Base-by-base conservation (phyloP, 2,113 vertebrate species). In the Carassius auratus region DNA sequence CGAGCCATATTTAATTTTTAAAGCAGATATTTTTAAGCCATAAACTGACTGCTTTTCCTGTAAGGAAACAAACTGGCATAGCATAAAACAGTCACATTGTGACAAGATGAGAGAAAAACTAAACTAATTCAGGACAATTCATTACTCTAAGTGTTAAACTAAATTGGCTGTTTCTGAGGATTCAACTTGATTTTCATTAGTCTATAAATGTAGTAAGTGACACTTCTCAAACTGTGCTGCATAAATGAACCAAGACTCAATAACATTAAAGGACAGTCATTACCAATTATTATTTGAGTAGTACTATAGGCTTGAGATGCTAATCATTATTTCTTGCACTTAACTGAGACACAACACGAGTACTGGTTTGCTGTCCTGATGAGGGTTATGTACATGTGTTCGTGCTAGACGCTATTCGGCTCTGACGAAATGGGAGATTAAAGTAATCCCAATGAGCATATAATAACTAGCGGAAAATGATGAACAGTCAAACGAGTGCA, bases 401-500 rank as follows among this genome's bases (percentile, higher is more conserved):
- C 4, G 5, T 50, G 48, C 62, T 61, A 45, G 73, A 83, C 45
- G 36, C 26, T 45, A 50, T 19, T 45, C 23, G 82, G 75, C 21
- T 83, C 85, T 89, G 87, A 92, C 76, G n/a, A 86, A 78, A 91
- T 87, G 62, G 83, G 87, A 89, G 89, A 80, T 74, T 81, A 84
- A 86, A 84, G 81, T 86, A 88, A 84, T 42, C 87, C 87, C 38
- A 81, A 81, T 71, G 85, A 81, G 85, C 84, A 85, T 88, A 81
- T 88, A 88, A 86, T 84, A 75, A 87, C 86, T 61, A 48, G 26
- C 50, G 73, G 30, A 79, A 69, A 85, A 89, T 81, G 84, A 89
- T 86, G 86, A 87, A 87, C 82, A 85, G 87, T 80, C 87, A 92
- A 93, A 92, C 89, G 90, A 92, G 86, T 85, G 87, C 86, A 76